Evolutionary conservation across 2,888 invertebrate species (phyloP).

Genomic region (Scrobipalpa costella): DNA sequence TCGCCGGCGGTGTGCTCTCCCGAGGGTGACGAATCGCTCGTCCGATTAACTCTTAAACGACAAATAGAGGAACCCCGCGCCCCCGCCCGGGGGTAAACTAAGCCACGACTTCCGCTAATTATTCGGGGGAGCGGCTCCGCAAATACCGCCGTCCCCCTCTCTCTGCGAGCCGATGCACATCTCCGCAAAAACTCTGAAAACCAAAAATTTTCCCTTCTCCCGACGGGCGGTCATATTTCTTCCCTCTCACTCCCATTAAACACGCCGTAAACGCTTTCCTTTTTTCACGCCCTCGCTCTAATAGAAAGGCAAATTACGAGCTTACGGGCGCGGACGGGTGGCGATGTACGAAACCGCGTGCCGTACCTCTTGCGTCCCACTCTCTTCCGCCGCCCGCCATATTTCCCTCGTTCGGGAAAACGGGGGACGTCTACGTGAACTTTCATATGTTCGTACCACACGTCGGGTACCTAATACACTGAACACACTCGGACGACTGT

Average conservation of each 20-base stretch:
- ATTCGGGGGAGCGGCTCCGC: slow-evolving; percentile 70
- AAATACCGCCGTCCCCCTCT: slow-evolving; percentile 68
- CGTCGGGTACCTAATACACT: slow-evolving; percentile 36
- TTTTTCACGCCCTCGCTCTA: slow-evolving; percentile 82
- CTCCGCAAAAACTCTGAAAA: slow-evolving; percentile 80
- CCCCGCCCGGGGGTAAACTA: slow-evolving; percentile 72
- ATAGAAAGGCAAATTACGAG: slow-evolving; percentile 82
- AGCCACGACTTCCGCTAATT: slow-evolving; percentile 80
- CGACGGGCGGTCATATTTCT: slow-evolving; percentile 79
- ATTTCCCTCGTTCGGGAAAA: slow-evolving; percentile 63
- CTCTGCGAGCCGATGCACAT: slow-evolving; percentile 74
- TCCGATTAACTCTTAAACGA: slow-evolving; percentile 81
- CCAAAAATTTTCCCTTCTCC: slow-evolving; percentile 79
- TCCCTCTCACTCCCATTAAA: slow-evolving; percentile 81
- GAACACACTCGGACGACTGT: not conserved
- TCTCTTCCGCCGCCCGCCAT: slow-evolving; percentile 58
- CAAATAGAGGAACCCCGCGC: slow-evolving; percentile 78
- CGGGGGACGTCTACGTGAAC: slow-evolving; percentile 73
- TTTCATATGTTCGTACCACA: slow-evolving; percentile 72
- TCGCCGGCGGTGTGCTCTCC: slow-evolving; percentile 67
- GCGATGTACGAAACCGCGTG: slow-evolving; percentile 79
- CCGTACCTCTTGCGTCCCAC: slow-evolving; percentile 63
- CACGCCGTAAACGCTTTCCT: slow-evolving; percentile 81
- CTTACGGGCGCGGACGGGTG: slow-evolving; percentile 81
- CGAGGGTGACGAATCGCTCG: slow-evolving; percentile 79